phyloP scores from a whole-genome alignment of 2,888 invertebrate species.

The Helobdella robusta region DNA sequence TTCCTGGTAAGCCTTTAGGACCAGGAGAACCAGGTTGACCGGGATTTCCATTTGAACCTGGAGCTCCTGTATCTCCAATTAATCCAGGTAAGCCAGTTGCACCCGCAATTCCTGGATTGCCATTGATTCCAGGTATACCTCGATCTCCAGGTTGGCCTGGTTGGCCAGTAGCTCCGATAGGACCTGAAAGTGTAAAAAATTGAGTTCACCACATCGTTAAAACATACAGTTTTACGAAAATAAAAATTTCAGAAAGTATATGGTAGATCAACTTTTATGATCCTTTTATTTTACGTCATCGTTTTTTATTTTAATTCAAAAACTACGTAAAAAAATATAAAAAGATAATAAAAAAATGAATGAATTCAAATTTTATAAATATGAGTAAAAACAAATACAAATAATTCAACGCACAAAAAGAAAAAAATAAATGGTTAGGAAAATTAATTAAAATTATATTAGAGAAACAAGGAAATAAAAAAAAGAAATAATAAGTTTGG shows the following conservation, averaged over 20 bases:
- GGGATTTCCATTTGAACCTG: slow-evolving; percentile 26
- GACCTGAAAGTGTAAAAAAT: slow-evolving; percentile 1
- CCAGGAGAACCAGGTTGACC: slow-evolving; percentile 30
- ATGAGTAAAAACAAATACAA: too few species aligned
- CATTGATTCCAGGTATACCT: slow-evolving; percentile 16
- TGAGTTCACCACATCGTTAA: background rate
- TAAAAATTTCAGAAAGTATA: too few species aligned
- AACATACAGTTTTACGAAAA: too few species aligned
- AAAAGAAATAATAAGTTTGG: too few species aligned
- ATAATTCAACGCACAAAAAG: too few species aligned
- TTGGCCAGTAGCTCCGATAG: slow-evolving; percentile 17
- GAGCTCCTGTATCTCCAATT: slow-evolving; percentile 25
- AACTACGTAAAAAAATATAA: background rate
- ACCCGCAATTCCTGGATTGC: slow-evolving; percentile 13
- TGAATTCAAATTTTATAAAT: too few species aligned
- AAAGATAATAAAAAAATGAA: background rate
- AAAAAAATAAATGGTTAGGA: too few species aligned
- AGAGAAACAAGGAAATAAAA: too few species aligned
- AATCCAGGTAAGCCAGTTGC: slow-evolving; percentile 23
- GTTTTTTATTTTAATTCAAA: background rate
- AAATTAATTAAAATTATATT: too few species aligned
- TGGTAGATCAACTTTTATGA: too few species aligned
- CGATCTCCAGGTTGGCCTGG: slow-evolving; percentile 18
- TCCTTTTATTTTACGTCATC: background rate
- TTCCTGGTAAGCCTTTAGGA: slow-evolving; percentile 27